A percentile compares a stretch with the other conserved stretches of the same genome.
Evolutionary conservation across 2,888 invertebrate genomes (phyloP).

Genomic region (Tenthredo mesomela): DNA sequence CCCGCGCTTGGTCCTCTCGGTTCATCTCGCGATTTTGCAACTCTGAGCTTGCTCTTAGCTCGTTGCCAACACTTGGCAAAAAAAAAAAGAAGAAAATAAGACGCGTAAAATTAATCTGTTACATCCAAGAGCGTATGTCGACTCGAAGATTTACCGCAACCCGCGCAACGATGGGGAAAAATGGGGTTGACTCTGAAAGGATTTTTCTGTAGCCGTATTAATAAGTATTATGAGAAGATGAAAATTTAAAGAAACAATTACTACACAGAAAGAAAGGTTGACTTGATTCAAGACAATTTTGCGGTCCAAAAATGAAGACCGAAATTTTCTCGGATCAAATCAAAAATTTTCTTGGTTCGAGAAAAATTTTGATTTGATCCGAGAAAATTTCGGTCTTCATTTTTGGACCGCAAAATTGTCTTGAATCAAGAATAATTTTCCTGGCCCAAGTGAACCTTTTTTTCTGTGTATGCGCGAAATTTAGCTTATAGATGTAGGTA

Average conservation of each 20-base stretch:
- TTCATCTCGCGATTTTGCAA: constrained; percentile 33
- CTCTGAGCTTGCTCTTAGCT: not conserved
- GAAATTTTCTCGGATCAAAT: too few relatives aligned
- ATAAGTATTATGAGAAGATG: not conserved
- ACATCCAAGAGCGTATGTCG: constrained; percentile 44
- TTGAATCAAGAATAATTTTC: too few relatives aligned
- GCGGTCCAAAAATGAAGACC: too few relatives aligned
- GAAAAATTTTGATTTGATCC: too few relatives aligned
- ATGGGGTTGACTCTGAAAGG: not conserved
- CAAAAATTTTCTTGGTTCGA: too few relatives aligned
- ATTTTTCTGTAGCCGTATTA: too few relatives aligned
- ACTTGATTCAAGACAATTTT: too few relatives aligned
- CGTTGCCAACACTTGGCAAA: constrained; percentile 52
- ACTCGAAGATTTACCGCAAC: constrained; percentile 18
- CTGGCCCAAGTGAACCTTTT: too few relatives aligned
- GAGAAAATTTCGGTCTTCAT: too few relatives aligned
- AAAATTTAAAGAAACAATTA: not conserved
- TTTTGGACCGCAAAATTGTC: too few relatives aligned
- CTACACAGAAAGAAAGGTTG: too few relatives aligned
- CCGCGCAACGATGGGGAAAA: not conserved
- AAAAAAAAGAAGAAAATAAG: constrained; percentile 54
- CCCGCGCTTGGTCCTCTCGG: constrained; percentile 46
- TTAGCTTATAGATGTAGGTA: not conserved
- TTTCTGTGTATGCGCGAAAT: too few relatives aligned
- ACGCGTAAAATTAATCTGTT: constrained; percentile 62